Evolutionary conservation across 1,140 invertebrate genomes (phyloP).

Genomic region (Sitophilus oryzae): DNA sequence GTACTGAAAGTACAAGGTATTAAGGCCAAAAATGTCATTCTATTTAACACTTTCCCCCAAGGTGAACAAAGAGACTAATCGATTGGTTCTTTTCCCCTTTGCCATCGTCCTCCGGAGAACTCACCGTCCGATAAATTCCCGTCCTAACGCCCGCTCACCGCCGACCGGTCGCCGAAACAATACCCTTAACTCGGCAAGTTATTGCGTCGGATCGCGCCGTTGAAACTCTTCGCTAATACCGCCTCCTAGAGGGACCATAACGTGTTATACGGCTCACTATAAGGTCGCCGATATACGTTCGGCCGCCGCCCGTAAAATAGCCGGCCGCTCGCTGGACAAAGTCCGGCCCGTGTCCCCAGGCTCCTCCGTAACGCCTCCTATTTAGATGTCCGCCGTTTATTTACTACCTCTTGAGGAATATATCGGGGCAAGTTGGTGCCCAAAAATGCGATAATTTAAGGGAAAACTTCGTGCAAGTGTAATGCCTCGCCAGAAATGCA

Average conservation of each 20-base stretch:
- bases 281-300: conserved; percentile 24
- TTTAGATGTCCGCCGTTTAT: conserved; percentile 24
- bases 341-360: conserved; percentile 22
- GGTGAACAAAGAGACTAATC: not conserved
- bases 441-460: conserved; percentile 22
- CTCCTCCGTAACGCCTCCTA: conserved; percentile 22
- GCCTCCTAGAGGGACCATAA: conserved; percentile 19
- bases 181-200: conserved; percentile 21
- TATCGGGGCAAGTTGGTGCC: conserved; percentile 18
- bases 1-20: too few species aligned
- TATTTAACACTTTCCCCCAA: not conserved
- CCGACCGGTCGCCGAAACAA: conserved; percentile 7
- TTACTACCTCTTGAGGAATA: conserved; percentile 28
- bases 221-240: conserved; percentile 24
- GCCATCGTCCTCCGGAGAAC: conserved; percentile 3
- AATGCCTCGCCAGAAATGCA: not conserved
- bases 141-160: not conserved
- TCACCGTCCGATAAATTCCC: conserved; percentile 11
- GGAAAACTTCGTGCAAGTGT: conserved; percentile 10
- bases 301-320: conserved; percentile 20
- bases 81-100: not conserved
- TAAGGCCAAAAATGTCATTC: too few species aligned
- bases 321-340: conserved; percentile 23
- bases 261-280: conserved; percentile 22
- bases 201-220: conserved; percentile 20